Evolutionary conservation across 2,113 vertebrate genomes (phyloP).

Genomic region (Saguinus midas): DNA sequence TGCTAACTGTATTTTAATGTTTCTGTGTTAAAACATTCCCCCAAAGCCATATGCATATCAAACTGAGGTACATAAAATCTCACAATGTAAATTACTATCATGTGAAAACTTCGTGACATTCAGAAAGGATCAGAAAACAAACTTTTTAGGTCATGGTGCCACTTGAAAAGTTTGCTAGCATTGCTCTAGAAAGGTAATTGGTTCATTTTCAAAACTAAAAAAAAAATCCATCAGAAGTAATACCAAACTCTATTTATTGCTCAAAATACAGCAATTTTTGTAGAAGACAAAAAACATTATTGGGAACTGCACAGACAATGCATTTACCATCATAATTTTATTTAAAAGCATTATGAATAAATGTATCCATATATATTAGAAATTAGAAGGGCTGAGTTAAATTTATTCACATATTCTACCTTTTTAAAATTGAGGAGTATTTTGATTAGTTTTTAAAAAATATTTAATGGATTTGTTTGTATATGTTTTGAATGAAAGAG

Average conservation of each 20-base stretch:
- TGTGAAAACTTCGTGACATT: background rate
- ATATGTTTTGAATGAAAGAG: background rate
- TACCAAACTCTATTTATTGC: background rate
- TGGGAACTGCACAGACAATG: background rate
- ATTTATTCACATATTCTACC: background rate
- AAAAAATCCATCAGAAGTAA: background rate
- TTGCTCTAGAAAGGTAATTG: background rate
- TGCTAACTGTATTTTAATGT: background rate
- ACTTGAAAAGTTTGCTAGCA: background rate
- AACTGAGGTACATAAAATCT: background rate
- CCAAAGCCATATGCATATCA: accelerated
- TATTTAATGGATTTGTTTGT: background rate
- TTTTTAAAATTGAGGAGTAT: background rate
- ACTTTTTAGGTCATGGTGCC: background rate
- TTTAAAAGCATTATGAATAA: background rate
- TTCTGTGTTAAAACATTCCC: background rate
- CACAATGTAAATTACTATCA: background rate
- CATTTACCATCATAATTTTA: background rate
- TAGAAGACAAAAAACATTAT: background rate
- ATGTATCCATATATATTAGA: background rate
- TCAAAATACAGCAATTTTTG: background rate
- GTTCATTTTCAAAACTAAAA: background rate
- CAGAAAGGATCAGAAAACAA: background rate
- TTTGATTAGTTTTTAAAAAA: background rate
- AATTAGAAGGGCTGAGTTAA: background rate